These are phyloP conservation scores for Anthoscopus minutus DNA, from an alignment of 2,113 vertebrate species.

Conservation along the genomic window DNA sequence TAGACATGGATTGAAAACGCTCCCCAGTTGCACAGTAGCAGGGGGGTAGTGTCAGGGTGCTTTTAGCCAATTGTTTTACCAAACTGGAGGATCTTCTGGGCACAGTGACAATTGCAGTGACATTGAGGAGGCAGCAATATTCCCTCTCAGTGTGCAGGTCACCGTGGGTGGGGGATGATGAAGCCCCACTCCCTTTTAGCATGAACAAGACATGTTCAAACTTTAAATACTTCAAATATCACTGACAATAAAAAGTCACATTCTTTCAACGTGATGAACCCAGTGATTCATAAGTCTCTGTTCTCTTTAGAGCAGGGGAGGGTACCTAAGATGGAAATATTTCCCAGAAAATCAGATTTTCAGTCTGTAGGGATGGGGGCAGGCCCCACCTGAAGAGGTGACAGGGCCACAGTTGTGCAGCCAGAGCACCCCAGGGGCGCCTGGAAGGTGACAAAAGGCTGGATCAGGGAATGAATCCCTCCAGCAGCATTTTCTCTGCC, in stretches of 20 bases:
- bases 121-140: conserved; percentile 14
- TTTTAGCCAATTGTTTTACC: neutral
- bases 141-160: conserved; percentile 1
- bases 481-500: neutral
- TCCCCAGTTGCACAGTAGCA: rapidly evolving
- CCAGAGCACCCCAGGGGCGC: neutral
- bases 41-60: neutral
- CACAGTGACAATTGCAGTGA: neutral
- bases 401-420: neutral
- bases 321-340: neutral
- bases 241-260: conserved; percentile 15
- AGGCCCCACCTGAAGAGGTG: neutral
- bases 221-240: conserved; percentile 37
- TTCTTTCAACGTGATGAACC: conserved; percentile 18
- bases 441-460: neutral
- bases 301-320: neutral
- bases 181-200: neutral
- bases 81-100: neutral
- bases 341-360: neutral
- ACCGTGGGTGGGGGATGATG: conserved; percentile 35
- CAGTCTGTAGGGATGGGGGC: neutral
- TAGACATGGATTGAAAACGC: neutral
- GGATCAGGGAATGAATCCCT: neutral
- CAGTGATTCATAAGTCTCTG: conserved; percentile 23
- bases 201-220: conserved; percentile 13